Evolutionary conservation across 2,888 invertebrate genomes (phyloP), one percentile per base, ranked within the genome.

Genomic region (Lottia gigantea): DNA sequence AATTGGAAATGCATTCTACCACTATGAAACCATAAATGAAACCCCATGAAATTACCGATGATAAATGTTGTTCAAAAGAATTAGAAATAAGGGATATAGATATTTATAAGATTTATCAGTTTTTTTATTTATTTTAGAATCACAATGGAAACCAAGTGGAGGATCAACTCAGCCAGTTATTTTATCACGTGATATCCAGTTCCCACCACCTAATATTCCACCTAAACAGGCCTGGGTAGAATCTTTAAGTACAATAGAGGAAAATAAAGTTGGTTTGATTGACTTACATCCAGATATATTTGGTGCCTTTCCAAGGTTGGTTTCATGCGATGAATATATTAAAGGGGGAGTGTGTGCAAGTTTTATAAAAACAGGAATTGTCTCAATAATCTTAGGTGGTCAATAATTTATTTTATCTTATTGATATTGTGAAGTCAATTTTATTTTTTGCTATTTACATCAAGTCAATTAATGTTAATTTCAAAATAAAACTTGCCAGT

Each of bases 261-360:
- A 85, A 66, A 81, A 84, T 66, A 89, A 88, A 73, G 77, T 95
- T n/a, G 96, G 95, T 0, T 88, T 98, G 1, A 90, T 97, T 46
- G 94, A 95, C 86, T 90, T 99, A 55, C 97, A 99, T 90, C 97
- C 98, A 0, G 92, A 93, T 74, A 90, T 98, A 12, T 98, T 95
- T 89, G 95, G 93, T 0, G 90, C 92, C 0, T 91, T 92, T 80
- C 97, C 97, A 0, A 91, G 97, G 90, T 90, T 75, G 55, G 64
- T 68, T 66, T 64, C 49, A 46, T 82, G 2, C 67, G 85, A 45
- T 25, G 23, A 46, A 16, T 66, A 45, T 55, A n/a, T 49, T 46
- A 19, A 45, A 16, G 62, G 31, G 2, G 31, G 31, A 19, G 15
- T 61, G n/a, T 31, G 15, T 7, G 16, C 14, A 15, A 19, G 23